Base-by-base conservation (phyloP, 37 sponge, comb jelly and placozoan species). In the Mnemiopsis leidyi region DNA sequence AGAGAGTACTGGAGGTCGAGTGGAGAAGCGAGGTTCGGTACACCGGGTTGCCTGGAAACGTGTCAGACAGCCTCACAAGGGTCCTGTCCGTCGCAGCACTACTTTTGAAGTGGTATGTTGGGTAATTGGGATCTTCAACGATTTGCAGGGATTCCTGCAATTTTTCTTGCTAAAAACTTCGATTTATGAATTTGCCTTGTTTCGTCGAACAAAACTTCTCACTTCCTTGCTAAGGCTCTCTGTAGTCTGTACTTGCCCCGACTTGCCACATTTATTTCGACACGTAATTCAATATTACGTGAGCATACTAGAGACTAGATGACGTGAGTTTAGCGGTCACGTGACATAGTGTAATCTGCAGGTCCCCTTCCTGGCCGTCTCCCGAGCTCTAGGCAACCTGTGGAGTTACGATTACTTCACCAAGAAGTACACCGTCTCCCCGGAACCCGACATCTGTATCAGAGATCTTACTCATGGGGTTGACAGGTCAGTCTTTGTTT, bases 321-420 rank as follows among this genome's bases (percentile, higher is more conserved):
- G n/a, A n/a, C n/a, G n/a, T n/a, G n/a, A n/a, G n/a, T n/a, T n/a
- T n/a, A n/a, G n/a, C n/a, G n/a, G n/a, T n/a, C n/a, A n/a, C n/a
- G n/a, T n/a, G n/a, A n/a, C n/a, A n/a, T n/a, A n/a, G n/a, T n/a
- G n/a, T n/a, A n/a, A n/a, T n/a, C n/a, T n/a, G n/a, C 69, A 35
- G 68, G 96, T 98, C 0, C 98, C 98, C 0, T 98, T 98, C 76
- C 95, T 98, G 0, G 95, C 96, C 93, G 97, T 98, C 0, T 93
- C 98, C 0, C 95, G 98, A 0, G 94, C 96, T 0, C 95, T 98
- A 23, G 98, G 98, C 20, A 97, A 98, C 92, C 94, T 96, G 92
- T 98, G 98, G 98, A 96, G 96, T 30, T 96, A 83, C 82, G 94
- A 92, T 30, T 93, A 92, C 23, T 93, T 93, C 32, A 94, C 85